These are phyloP conservation scores for Nothoprocta perdicaria DNA, from an alignment of 2,113 vertebrate genomes.

Conservation along the genomic window DNA sequence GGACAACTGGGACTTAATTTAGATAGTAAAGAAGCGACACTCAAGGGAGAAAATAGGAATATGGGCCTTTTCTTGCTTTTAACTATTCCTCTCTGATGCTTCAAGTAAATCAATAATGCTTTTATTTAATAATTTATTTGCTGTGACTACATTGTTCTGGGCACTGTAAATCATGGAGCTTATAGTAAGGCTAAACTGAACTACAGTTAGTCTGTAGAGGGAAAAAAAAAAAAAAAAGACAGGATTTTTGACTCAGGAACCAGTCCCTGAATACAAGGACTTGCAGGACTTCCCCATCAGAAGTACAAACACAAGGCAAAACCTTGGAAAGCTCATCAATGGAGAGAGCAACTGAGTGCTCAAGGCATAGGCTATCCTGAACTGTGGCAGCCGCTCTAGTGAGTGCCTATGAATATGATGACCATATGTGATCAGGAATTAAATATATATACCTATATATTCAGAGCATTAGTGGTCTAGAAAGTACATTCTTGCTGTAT, in stretches of 20 bases:
- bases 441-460: too few species aligned
- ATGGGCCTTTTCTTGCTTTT: not conserved
- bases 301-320: not conserved
- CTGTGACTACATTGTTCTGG: not conserved
- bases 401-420: not conserved
- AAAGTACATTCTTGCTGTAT: not conserved
- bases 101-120: not conserved
- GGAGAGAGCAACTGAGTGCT: not conserved
- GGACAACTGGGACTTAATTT: not conserved
- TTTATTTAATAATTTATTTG: not conserved
- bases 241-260: not conserved
- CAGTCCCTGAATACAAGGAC: not conserved
- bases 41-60: not conserved
- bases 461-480: too few species aligned
- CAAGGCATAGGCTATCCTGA: not conserved
- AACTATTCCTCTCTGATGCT: not conserved
- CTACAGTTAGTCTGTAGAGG: not conserved
- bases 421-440: not conserved
- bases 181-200: not conserved
- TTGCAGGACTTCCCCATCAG: not conserved
- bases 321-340: not conserved
- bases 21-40: not conserved
- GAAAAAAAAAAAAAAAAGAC: not conserved
- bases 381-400: not conserved
- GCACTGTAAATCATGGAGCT: not conserved